Evolutionary conservation across 2,113 vertebrate genomes (phyloP), one percentile per base, ranked within the genome.

Genomic region (Hassar affinis): DNA sequence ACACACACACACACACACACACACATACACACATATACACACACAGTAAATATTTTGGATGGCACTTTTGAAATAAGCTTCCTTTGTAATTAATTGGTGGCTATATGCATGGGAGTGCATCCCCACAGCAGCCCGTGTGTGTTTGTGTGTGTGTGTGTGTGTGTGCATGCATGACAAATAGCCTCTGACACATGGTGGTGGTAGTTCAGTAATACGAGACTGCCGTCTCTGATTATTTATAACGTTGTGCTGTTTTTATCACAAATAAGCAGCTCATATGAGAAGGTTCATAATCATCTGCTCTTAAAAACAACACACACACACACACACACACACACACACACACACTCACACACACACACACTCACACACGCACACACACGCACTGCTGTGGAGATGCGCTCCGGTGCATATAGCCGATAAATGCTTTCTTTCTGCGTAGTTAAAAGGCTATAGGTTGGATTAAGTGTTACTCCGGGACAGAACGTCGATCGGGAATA

Each of bases 51-150:
- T n/a, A 6, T 30, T 62, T 62, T 7, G 27, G 14, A 33, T 33
- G 69, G 9, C 22, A 71, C 49, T 56, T 71, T 81, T 56, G 22
- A 81, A 57, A 27, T 4, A 71, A 56, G 49, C 6, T 72, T n/a
- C n/a, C 2, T 47, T 57, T 72, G 42, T 57, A 71, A 81, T 62
- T 75, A 61, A 49, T 82, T 74, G 42, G 18, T 35, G 74, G 17
- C n/a, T n/a, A n/a, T n/a, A n/a, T n/a, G n/a, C n/a, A n/a, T n/a
- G n/a, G n/a, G n/a, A n/a, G n/a, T n/a, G n/a, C n/a, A n/a, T n/a
- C n/a, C n/a, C n/a, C n/a, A n/a, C n/a, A n/a, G n/a, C n/a, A n/a
- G n/a, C n/a, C n/a, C n/a, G 52, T 22, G 54, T 47, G 78, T 47
- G 45, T 25, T 17, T 27, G 78, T 54, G 51, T 56, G 51, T 17